Evolutionary conservation across 2,888 invertebrate species (phyloP).

Genomic region (Cryptophagus acutangulus): DNA sequence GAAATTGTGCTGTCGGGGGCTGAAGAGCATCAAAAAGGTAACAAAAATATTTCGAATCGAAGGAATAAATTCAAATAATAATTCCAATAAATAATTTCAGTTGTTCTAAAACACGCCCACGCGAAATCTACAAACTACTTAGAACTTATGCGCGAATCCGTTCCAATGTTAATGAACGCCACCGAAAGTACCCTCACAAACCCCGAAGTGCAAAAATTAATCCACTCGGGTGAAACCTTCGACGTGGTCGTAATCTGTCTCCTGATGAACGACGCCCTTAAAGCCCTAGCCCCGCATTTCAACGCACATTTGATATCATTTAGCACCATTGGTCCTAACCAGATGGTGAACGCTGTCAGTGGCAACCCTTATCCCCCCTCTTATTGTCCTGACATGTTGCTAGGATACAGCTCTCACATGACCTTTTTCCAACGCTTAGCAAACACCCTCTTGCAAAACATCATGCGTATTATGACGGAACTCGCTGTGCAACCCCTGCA

Average conservation of each 20-base stretch:
- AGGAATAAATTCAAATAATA: no score
- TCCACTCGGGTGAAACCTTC: constrained; percentile 40
- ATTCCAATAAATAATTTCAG: no score
- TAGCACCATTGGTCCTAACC: constrained; percentile 48
- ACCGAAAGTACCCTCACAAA: constrained; percentile 27
- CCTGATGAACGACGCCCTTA: constrained; percentile 50
- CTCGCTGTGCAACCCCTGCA: no score
- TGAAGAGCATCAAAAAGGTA: no score
- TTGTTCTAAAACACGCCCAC: no score
- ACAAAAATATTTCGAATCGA: no score
- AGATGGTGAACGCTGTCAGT: constrained; percentile 49
- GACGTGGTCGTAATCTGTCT: constrained; percentile 48
- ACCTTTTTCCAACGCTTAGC: constrained; percentile 52
- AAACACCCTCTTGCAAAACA: constrained; percentile 51
- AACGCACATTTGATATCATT: constrained; percentile 42
- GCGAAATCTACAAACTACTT: no score
- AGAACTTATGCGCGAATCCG: no score
- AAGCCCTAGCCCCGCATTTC: constrained; percentile 42
- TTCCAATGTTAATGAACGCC: no score
- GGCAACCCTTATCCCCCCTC: constrained; percentile 50
- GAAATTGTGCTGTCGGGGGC: no score
- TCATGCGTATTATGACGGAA: no score
- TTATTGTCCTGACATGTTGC: constrained; percentile 49
- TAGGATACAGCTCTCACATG: constrained; percentile 46
- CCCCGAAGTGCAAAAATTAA: constrained; percentile 32